Conservation (phyloP, 2,888 invertebrate species). For the Ephialtes manifestator region DNA sequence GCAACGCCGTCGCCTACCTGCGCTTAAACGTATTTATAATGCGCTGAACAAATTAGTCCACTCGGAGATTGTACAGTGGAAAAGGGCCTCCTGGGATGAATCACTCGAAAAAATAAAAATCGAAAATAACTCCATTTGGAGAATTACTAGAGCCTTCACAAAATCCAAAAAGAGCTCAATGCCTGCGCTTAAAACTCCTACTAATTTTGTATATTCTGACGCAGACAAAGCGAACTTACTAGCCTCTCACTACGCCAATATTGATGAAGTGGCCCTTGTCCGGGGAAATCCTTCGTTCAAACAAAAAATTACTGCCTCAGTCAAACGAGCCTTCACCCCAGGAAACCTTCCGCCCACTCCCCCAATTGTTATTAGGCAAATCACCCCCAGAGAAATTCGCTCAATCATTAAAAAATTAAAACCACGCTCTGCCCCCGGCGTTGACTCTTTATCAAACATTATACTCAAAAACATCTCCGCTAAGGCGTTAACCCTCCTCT, state of each 20-base stretch:
- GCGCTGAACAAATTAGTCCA: not conserved
- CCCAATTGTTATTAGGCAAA: too few relatives aligned
- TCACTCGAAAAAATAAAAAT: not conserved
- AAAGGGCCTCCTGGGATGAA: not conserved
- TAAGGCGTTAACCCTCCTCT: not conserved
- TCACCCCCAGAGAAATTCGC: too few relatives aligned
- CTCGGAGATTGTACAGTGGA: not conserved
- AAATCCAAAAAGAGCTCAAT: conserved; percentile 6
- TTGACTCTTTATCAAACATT: not conserved
- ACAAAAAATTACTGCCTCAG: too few relatives aligned
- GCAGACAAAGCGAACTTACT: not conserved
- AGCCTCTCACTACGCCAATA: not conserved
- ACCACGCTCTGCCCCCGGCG: not conserved
- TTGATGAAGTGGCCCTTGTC: not conserved
- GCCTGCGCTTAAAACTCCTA: not conserved
- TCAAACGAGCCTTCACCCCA: too few relatives aligned
- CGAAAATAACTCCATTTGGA: not conserved
- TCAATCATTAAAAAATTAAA: not conserved
- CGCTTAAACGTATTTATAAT: not conserved
- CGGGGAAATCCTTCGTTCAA: not conserved
- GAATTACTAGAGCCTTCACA: not conserved
- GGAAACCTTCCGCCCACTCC: too few relatives aligned
- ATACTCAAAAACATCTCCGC: not conserved
- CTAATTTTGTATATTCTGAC: not conserved
- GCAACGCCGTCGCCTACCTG: not conserved